These are phyloP conservation scores for Ichneumoninae sp. DNA, from an alignment of 2,888 invertebrate genomes.

Conservation along the genomic window DNA sequence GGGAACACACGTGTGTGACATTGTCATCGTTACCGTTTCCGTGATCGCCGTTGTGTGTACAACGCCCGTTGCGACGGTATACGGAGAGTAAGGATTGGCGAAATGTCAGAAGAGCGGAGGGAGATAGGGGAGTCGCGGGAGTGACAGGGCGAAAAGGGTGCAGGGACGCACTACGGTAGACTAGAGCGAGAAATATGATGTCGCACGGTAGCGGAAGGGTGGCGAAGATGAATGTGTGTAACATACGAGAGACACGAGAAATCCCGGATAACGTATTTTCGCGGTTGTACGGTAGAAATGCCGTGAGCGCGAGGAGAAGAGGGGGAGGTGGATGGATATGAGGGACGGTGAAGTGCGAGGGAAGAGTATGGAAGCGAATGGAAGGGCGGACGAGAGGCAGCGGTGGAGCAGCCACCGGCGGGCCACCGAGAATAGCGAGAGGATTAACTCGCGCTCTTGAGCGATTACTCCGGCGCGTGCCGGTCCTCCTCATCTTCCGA, in stretches of 20 bases:
- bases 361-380: slow-evolving; percentile 5
- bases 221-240: slow-evolving; percentile 67
- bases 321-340: slow-evolving; percentile 16
- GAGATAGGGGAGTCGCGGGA: slow-evolving; percentile 17
- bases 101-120: slow-evolving; percentile 29
- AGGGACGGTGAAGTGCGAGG: slow-evolving; percentile 47
- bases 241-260: slow-evolving; percentile 72
- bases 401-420: slow-evolving; percentile 3
- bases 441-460: slow-evolving; percentile 75
- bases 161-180: slow-evolving; percentile 34
- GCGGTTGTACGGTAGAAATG: slow-evolving; percentile 65
- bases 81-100: slow-evolving; percentile 27
- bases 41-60: slow-evolving; percentile 36
- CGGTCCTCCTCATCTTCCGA: slow-evolving; percentile 66
- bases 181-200: slow-evolving; percentile 68
- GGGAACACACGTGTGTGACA: slow-evolving; percentile 11
- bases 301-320: slow-evolving; percentile 42
- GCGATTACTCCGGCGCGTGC: slow-evolving; percentile 77
- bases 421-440: slow-evolving; percentile 55
- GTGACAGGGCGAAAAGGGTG: slow-evolving; percentile 11
- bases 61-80: background rate
- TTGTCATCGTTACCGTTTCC: slow-evolving; percentile 17
- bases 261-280: slow-evolving; percentile 74
- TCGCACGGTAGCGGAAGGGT: slow-evolving; percentile 61
- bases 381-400: slow-evolving; percentile 6